Percentiles rank a stretch among this genome's conserved stretches.
These are phyloP conservation scores for Aplysia californica DNA, from an alignment of 1,140 invertebrate genomes.

Conservation along the genomic window DNA sequence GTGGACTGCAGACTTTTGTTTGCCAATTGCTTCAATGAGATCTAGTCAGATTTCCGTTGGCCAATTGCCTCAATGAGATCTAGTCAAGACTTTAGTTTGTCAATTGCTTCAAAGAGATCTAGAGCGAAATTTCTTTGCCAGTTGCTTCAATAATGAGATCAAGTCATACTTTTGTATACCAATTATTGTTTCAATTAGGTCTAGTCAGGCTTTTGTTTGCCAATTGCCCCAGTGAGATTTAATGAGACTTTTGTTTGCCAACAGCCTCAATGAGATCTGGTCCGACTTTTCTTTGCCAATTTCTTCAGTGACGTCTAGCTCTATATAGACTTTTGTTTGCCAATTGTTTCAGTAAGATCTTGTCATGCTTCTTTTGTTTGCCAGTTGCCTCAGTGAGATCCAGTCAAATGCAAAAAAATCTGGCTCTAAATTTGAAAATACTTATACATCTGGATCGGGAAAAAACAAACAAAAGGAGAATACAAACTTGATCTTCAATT, in stretches of 20 bases:
- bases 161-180: not conserved
- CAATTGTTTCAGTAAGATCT: slow-evolving; percentile 18
- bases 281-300: too few relatives aligned
- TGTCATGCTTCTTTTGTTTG: not conserved
- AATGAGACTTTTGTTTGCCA: too few relatives aligned
- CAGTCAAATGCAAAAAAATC: too few relatives aligned
- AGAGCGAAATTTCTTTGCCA: not conserved
- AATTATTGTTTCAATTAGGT: not conserved
- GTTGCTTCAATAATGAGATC: not conserved
- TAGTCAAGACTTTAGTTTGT: not conserved
- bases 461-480: not conserved
- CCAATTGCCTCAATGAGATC: too few relatives aligned
- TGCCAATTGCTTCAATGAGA: slow-evolving; percentile 19
- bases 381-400: too few relatives aligned
- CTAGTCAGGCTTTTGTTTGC: not conserved
- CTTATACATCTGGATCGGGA: not conserved
- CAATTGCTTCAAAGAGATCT: not conserved
- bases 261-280: too few relatives aligned
- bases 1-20: slow-evolving; percentile 10
- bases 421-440: not conserved
- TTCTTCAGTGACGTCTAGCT: too few relatives aligned
- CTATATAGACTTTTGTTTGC: slow-evolving; percentile 13
- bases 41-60: not conserved
- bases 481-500: not conserved
- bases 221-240: too few relatives aligned